These are phyloP conservation scores for Idaea straminata DNA, from an alignment of 2,888 invertebrate genomes.

Conservation along the genomic window DNA sequence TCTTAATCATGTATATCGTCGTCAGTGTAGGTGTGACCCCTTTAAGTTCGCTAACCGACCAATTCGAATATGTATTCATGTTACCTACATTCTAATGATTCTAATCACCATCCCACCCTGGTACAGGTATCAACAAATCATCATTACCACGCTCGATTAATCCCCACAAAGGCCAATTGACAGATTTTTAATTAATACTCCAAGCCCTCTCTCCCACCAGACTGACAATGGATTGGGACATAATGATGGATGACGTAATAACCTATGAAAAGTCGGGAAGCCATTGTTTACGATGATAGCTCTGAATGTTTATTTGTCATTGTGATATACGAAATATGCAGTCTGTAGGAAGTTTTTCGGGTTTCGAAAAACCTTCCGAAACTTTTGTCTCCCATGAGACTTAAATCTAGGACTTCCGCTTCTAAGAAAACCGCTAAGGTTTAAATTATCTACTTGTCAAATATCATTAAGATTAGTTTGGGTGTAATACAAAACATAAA, in stretches of 20 bases:
- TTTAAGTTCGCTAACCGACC: too few relatives aligned
- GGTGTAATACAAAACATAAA: too few relatives aligned
- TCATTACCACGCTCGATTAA: constrained; percentile 24
- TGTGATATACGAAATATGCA: neutral
- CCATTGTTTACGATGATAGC: constrained; percentile 5
- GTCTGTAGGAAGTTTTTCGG: neutral
- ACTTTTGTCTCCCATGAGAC: too few relatives aligned
- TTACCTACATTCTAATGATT: neutral
- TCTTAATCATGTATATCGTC: too few relatives aligned
- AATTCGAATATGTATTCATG: neutral
- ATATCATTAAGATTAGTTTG: too few relatives aligned
- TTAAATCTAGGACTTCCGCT: too few relatives aligned
- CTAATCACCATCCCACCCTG: neutral
- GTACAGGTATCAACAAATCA: constrained; percentile 14
- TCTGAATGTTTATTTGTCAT: neutral
- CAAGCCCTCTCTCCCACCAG: constrained; percentile 8
- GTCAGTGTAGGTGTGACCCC: too few relatives aligned
- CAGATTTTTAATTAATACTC: constrained; percentile 33
- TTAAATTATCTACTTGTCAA: too few relatives aligned
- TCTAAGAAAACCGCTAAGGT: too few relatives aligned
- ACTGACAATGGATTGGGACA: constrained; percentile 26
- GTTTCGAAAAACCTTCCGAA: neutral
- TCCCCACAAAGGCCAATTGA: constrained; percentile 25
- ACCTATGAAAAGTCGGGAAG: constrained; percentile 15
- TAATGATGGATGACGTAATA: constrained; percentile 22